Evolutionary conservation across 2,888 invertebrate genomes (phyloP), one percentile per base, ranked within the genome.

Genomic region (Hermaeophaga mercurialis): DNA sequence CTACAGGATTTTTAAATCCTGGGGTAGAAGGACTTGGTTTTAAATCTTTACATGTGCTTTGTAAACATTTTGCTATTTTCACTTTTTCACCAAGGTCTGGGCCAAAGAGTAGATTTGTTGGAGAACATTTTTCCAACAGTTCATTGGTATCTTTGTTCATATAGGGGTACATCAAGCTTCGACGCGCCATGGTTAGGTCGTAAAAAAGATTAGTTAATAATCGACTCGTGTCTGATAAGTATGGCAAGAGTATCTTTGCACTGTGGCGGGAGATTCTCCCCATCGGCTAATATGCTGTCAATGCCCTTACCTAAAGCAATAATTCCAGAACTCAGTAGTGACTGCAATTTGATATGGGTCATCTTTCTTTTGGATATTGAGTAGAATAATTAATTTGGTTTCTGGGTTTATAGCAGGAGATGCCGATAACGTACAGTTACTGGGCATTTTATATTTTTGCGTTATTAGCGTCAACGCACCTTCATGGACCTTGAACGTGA

Each of bases 21-120:
- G 28, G n/a, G 2, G 28, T 28, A n/a, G 28, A 28, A 7, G 9
- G n/a, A 9, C 9, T 28, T 28, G 8, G 3, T n/a, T 8, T 28
- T 28, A 28, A n/a, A 2, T 28, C 28, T 8, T n/a, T 28, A 28
- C 28, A 9, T 7, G 28, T n/a, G n/a, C n/a, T 28, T 28, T 28
- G 28, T 9, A 28, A n/a, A 9, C 9, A 9, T 28, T 28, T 28
- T 4, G 8, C 28, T 9, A 28, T 7, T 28, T 28, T 28, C n/a
- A 28, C 36, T 31, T 47, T 59, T 24, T 59, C 58, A 19, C 39
- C 22, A 1, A 58, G 24, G 12, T 55, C 55, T 9, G 59, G 41
- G 3, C 55, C 55, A 45, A 55, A 55, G 12, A 59, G 52, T 1
- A 55, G 38, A 14, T 55, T 43, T 8, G 44, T 18, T 1, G 54